Conservation (phyloP, 2,888 invertebrate genomes). For the Nephrotoma guestfalica region DNA sequence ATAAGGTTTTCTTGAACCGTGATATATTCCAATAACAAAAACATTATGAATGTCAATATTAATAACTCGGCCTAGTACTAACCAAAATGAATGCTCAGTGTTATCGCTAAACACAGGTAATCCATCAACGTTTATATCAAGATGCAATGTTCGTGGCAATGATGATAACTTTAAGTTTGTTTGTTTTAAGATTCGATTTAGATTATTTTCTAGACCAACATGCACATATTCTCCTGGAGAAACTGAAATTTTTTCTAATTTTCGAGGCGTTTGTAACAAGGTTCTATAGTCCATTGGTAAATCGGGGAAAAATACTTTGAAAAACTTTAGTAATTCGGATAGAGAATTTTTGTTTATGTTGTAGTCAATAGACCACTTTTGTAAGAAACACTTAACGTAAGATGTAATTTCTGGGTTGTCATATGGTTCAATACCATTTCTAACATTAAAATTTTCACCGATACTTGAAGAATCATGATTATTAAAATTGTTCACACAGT, state of each 20-base stretch:
- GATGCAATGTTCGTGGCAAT: background rate
- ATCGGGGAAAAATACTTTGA: background rate
- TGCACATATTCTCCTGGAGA: background rate
- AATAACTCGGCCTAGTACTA: background rate
- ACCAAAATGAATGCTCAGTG: background rate
- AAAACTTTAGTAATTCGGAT: background rate
- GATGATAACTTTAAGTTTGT: background rate
- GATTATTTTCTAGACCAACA: background rate
- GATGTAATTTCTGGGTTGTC: background rate
- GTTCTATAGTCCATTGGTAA: background rate
- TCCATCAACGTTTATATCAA: background rate
- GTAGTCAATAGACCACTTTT: background rate
- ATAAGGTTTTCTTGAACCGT: background rate
- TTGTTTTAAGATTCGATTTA: background rate
- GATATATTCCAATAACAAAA: background rate
- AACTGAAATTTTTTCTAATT: background rate
- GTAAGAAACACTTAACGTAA: background rate
- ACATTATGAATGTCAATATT: background rate
- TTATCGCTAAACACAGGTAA: background rate
- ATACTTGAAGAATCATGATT: background rate
- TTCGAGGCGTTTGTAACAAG: background rate
- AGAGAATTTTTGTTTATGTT: background rate
- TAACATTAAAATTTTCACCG: background rate
- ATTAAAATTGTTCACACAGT: background rate
- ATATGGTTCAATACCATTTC: background rate